A percentile compares a stretch with the other conserved stretches of the same genome.
These are phyloP conservation scores for Sula dactylatra DNA, from an alignment of 2,113 vertebrate species.

Conservation along the genomic window DNA sequence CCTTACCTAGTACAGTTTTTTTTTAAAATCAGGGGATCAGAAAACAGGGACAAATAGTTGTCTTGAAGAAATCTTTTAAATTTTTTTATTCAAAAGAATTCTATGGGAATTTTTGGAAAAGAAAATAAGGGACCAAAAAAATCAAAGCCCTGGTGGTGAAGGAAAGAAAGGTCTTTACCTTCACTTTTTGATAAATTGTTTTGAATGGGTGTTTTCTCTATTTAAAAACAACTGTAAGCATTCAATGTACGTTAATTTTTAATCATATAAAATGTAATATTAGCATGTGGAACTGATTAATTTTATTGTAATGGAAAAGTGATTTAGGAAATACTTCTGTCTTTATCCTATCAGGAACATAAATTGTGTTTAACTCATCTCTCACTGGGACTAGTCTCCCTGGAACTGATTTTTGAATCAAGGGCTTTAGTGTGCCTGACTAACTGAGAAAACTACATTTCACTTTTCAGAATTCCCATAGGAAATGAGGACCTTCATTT, in stretches of 20 bases:
- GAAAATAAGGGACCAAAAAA: not conserved
- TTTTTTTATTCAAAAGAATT: not conserved
- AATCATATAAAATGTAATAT: not conserved
- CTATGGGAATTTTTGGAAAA: not conserved
- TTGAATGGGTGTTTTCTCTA: not conserved
- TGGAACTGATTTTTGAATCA: not conserved
- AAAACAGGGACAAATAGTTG: not conserved
- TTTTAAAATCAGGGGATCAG: not conserved
- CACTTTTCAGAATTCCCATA: not conserved
- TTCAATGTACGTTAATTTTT: not conserved
- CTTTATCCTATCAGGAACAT: not conserved
- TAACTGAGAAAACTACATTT: not conserved
- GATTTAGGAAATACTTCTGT: not conserved
- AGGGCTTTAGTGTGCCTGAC: not conserved
- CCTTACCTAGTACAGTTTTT: not conserved
- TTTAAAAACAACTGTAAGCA: not conserved
- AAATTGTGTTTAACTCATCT: not conserved
- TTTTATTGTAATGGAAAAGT: constrained; percentile 2
- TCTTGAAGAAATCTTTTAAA: not conserved
- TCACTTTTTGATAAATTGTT: not conserved
- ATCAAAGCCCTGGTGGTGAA: not conserved
- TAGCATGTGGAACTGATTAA: constrained; percentile 6
- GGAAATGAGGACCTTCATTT: not conserved
- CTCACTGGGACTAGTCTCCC: not conserved
- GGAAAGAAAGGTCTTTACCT: not conserved